phyloP scores from a whole-genome alignment of 2,888 invertebrate species.

The Sminthurides aquaticus region DNA sequence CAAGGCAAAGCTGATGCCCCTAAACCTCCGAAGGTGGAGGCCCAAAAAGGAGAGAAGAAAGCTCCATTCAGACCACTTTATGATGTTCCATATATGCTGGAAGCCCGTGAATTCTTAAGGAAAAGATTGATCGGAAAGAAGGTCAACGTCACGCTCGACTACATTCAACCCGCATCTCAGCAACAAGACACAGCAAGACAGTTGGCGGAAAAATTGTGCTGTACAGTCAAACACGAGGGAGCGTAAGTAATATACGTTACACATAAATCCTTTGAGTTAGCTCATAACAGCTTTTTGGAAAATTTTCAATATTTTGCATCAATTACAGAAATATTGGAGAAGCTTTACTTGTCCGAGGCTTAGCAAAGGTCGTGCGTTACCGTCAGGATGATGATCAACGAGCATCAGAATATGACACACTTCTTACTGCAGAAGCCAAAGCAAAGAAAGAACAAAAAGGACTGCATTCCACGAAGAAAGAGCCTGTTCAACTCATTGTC shows the following conservation, averaged over 20 bases:
- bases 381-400: slow-evolving; percentile 93
- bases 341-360: slow-evolving; percentile 82
- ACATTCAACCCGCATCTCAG: slow-evolving; percentile 89
- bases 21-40: neutral
- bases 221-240: slow-evolving; percentile 78
- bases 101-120: slow-evolving; percentile 91
- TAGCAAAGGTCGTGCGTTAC: slow-evolving; percentile 86
- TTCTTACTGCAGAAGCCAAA: slow-evolving; percentile 85
- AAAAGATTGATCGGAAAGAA: slow-evolving; percentile 93
- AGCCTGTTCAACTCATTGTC: slow-evolving; percentile 67
- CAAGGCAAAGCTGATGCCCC: slow-evolving; percentile 23
- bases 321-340: slow-evolving; percentile 85
- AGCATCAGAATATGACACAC: slow-evolving; percentile 84
- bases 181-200: slow-evolving; percentile 51
- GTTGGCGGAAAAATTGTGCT: slow-evolving; percentile 91
- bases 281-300: too few relatives aligned
- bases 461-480: slow-evolving; percentile 78
- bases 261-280: too few relatives aligned
- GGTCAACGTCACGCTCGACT: slow-evolving; percentile 86
- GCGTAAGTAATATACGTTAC: slow-evolving; percentile 54
- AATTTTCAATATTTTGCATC: too few relatives aligned
- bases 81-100: slow-evolving; percentile 98
- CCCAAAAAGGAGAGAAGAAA: slow-evolving; percentile 13
- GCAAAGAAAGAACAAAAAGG: slow-evolving; percentile 79
- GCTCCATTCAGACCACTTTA: slow-evolving; percentile 72